Evolutionary conservation across 92 coral and sea anemone species (phyloP), one percentile per base, ranked within the genome.

Genomic region (Palythoa grandis): DNA sequence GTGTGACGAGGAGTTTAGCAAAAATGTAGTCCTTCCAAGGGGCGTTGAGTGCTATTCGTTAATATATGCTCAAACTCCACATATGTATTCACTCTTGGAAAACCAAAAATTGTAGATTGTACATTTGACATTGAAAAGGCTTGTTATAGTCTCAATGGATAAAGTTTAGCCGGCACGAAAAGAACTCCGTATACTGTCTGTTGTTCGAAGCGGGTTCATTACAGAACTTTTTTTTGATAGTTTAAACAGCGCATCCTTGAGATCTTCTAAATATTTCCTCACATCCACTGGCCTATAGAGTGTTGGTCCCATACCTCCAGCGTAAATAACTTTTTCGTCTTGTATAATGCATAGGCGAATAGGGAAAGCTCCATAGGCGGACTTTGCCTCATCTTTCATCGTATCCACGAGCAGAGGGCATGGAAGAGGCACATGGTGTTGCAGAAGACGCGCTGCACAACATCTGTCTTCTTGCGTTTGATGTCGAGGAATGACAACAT

Each of bases 351-450:
- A 88, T 8, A 88, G 79, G 17, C 91, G 86, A 19, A 83, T 82
- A 15, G 91, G 91, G 67, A 66, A 23, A 53, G 91, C 91, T 13
- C 88, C 91, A 68, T 88, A 88, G 11, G 84, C 79, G 60, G 58
- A 50, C 15, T 88, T 88, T 0, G 91, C 91, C 50, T 83, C 82
- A 50, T 88, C 91, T 7, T 52, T 77, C 93, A 93, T 93, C 37
- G 87, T 91, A 87, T 93, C 96, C 35, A 91, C 96, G 23, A 87
- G 75, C 14, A 93, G 82, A 53, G 94, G 85, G n/a, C 93, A 91
- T 39, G 84, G 91, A 9, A 88, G 92, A 43, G 83, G 76, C 17
- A 75, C 73, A 13, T 86, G 78, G n/a, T 89, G 91, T 7, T 92
- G 88, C 61, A 93, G 86, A 70, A 87, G 25, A 77, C 86, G 79